A percentile compares a stretch with the other conserved stretches of the same genome.
Evolutionary conservation across 2,888 invertebrate genomes (phyloP).

Genomic region (Dugesia japonica): DNA sequence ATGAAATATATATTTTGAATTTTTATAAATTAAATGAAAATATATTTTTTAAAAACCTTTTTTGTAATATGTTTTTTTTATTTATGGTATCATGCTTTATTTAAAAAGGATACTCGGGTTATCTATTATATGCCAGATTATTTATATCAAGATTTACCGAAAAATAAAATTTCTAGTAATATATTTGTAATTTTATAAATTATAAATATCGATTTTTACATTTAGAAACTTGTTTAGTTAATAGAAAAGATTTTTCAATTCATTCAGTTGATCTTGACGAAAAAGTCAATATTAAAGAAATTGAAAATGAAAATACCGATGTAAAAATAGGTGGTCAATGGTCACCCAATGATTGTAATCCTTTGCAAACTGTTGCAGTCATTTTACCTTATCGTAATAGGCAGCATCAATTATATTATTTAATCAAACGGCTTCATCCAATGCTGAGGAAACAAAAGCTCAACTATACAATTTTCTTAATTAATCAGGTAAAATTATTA

Average conservation of each 20-base stretch:
- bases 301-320: slow-evolving; percentile 36
- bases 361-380: slow-evolving; percentile 42
- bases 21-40: too few relatives aligned
- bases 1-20: too few relatives aligned
- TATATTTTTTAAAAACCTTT: too few relatives aligned
- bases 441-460: slow-evolving; percentile 40
- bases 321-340: slow-evolving; percentile 39
- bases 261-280: background rate
- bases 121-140: too few relatives aligned
- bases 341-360: slow-evolving; percentile 38
- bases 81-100: too few relatives aligned
- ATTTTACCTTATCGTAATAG: slow-evolving; percentile 41
- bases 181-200: too few relatives aligned
- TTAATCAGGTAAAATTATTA: slow-evolving; percentile 45
- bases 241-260: background rate
- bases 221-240: background rate
- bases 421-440: slow-evolving; percentile 40
- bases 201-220: too few relatives aligned
- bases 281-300: background rate
- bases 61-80: too few relatives aligned
- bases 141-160: too few relatives aligned
- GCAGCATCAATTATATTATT: slow-evolving; percentile 38
- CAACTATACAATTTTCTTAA: slow-evolving; percentile 40
- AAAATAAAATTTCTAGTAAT: too few relatives aligned
- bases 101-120: too few relatives aligned